A percentile compares a stretch with the other conserved stretches of the same genome.
Evolutionary conservation across 2,113 vertebrate genomes (phyloP).

Genomic region (Ptychochromis oligacanthus): DNA sequence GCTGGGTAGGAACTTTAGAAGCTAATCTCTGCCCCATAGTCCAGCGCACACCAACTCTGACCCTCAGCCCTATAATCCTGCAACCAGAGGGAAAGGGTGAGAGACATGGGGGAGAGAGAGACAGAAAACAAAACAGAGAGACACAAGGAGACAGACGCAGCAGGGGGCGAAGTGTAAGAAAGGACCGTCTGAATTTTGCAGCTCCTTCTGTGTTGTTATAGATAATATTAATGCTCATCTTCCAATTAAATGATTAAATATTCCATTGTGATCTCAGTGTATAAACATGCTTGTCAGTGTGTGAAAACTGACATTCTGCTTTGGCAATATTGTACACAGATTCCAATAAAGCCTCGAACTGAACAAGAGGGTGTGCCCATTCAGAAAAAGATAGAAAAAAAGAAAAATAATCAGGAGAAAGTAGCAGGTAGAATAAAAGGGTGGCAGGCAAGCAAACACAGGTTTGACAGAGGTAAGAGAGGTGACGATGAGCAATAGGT

Average conservation of each 20-base stretch:
- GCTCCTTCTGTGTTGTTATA: conserved; percentile 1
- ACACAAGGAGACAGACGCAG: conserved; percentile 17
- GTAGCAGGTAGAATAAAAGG: conserved; percentile 50
- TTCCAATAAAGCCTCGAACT: conserved; percentile 34
- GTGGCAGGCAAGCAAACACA: conserved; percentile 43
- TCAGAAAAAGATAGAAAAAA: conserved; percentile 33
- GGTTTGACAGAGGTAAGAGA: conserved; percentile 63
- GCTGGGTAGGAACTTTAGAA: conserved; percentile 64
- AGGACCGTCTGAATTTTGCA: not conserved
- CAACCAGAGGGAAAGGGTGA: conserved; percentile 55
- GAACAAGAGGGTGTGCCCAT: conserved; percentile 28
- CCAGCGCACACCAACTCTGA: conserved; percentile 68
- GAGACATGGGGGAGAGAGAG: conserved; percentile 14
- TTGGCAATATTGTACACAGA: conserved; percentile 22
- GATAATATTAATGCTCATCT: conserved; percentile 17
- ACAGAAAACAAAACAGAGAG: conserved; percentile 35
- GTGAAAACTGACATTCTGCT: conserved; percentile 23
- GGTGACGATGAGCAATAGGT: conserved; percentile 58
- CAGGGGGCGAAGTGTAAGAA: conserved; percentile 34
- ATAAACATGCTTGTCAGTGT: conserved; percentile 30
- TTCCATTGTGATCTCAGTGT: conserved; percentile 13
- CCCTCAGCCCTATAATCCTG: conserved; percentile 68
- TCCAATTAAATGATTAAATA: conserved; percentile 28
- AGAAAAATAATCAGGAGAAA: conserved; percentile 48
- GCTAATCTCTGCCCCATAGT: conserved; percentile 75